Conservation (phyloP, 2,113 vertebrate genomes). For the Ptilonorhynchus violaceus region DNA sequence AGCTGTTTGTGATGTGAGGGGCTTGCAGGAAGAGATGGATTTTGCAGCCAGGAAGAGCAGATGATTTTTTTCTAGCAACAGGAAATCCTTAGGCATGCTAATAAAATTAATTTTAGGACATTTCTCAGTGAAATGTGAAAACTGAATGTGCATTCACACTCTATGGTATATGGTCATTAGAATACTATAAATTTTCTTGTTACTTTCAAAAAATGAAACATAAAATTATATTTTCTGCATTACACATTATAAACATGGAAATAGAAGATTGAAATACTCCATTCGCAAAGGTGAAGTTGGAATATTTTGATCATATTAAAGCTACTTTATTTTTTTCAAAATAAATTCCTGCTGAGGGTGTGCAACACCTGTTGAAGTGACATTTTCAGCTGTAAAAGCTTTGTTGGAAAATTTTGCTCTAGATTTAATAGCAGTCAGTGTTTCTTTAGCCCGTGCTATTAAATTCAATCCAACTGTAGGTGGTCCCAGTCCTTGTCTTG, state of each 20-base stretch:
- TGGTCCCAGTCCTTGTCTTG: background rate
- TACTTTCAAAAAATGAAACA: background rate
- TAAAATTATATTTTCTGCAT: background rate
- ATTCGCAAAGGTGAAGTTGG: background rate
- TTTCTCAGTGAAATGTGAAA: slow-evolving; percentile 24
- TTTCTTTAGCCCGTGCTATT: background rate
- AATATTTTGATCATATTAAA: background rate
- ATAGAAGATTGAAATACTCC: background rate
- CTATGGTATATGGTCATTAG: background rate
- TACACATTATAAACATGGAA: background rate
- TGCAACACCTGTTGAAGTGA: background rate
- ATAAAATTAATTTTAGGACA: slow-evolving; percentile 43
- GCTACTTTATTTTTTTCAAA: background rate
- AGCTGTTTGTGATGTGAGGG: background rate
- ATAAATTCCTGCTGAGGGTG: background rate
- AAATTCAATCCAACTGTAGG: background rate
- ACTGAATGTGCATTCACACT: slow-evolving; percentile 4
- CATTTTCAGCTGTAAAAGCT: background rate
- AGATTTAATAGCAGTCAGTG: background rate
- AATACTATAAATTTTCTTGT: slow-evolving; percentile 1
- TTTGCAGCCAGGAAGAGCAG: background rate
- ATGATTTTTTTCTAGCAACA: background rate
- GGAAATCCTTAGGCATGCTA: background rate
- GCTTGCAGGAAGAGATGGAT: background rate
- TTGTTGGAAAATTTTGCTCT: background rate